Conservation (phyloP, 2,888 invertebrate species). For the Epistrophella euchroma region DNA sequence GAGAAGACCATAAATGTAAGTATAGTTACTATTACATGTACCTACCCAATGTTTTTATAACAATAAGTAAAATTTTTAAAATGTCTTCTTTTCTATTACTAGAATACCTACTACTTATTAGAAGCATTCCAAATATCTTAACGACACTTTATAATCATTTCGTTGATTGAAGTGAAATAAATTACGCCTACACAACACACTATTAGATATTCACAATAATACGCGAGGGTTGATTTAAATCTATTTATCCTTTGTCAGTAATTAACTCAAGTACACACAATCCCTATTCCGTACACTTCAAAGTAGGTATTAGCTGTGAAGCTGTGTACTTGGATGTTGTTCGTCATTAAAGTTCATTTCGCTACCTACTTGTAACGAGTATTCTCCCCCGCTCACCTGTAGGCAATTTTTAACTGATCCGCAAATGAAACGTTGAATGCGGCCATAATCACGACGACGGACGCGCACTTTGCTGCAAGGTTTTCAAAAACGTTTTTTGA, state of each 20-base stretch:
- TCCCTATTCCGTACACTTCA: background rate
- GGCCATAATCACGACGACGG: constrained; percentile 44
- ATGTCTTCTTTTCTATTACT: too few species aligned
- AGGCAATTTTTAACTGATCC: constrained; percentile 82
- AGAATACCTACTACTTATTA: background rate
- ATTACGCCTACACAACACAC: background rate
- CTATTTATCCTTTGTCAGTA: constrained; percentile 10
- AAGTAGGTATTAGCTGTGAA: background rate
- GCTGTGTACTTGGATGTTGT: background rate
- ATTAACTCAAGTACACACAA: constrained; percentile 14
- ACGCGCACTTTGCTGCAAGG: background rate
- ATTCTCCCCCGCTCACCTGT: constrained; percentile 79
- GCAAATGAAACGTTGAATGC: constrained; percentile 82
- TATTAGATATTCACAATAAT: background rate
- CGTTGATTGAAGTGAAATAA: constrained; percentile 9
- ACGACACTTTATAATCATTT: background rate
- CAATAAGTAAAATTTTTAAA: too few species aligned
- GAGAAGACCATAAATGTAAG: too few species aligned
- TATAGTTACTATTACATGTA: too few species aligned
- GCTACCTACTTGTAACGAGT: background rate
- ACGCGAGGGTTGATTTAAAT: background rate
- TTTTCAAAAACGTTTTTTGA: background rate
- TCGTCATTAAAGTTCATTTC: constrained; percentile 10
- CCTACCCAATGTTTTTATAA: too few species aligned
- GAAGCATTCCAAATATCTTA: background rate